Percentiles rank a stretch among this genome's conserved stretches.
Conservation (phyloP, 2,113 vertebrate species). For the Macrotis lagotis region DNA sequence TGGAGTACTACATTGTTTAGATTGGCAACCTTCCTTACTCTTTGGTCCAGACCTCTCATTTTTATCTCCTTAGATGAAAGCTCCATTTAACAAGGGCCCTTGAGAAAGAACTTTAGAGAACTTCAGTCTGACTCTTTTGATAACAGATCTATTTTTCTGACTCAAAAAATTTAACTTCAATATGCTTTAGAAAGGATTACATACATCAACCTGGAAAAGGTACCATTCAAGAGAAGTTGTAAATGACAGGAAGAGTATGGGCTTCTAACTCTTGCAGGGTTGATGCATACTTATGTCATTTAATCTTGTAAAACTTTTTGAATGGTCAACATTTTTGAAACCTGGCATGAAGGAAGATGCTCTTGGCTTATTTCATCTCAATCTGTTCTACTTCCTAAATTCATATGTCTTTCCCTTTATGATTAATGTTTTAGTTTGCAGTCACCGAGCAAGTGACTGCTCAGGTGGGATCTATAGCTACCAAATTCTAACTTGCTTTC, state of each 20-base stretch:
- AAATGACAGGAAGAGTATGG: neutral
- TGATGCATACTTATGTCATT: neutral
- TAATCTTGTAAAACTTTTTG: constrained; percentile 21
- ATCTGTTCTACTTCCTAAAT: neutral
- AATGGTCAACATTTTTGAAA: constrained; percentile 54
- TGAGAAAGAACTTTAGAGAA: constrained; percentile 8
- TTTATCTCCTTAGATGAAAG: neutral
- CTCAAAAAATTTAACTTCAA: neutral
- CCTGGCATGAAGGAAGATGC: neutral
- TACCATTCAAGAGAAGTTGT: neutral
- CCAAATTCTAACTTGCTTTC: neutral
- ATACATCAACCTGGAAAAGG: neutral
- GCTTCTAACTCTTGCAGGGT: neutral
- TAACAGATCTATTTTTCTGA: neutral
- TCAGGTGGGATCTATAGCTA: constrained; percentile 56
- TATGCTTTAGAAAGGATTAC: neutral
- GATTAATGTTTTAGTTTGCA: constrained; percentile 39
- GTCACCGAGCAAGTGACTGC: neutral
- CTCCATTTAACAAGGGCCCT: neutral
- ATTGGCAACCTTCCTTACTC: neutral
- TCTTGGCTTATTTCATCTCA: constrained; percentile 41
- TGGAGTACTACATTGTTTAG: neutral
- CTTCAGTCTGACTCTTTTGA: neutral
- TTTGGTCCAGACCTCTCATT: neutral
- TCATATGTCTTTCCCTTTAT: constrained; percentile 23